phyloP scores from a whole-genome alignment of 2,797 vertebrate species.

The Gallinago stenura region DNA sequence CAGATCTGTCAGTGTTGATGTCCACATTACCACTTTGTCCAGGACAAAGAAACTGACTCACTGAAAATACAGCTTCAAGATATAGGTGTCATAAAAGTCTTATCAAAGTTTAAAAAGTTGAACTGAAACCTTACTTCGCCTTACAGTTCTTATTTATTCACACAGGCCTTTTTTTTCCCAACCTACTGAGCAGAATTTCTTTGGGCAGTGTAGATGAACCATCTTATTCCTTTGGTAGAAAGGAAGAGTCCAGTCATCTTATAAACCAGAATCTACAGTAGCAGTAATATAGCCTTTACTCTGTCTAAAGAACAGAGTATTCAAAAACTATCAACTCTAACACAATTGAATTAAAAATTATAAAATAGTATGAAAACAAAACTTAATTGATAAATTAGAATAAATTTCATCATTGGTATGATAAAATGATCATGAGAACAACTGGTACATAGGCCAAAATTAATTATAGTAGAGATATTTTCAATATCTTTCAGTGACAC shows the following conservation, averaged over 20 bases:
- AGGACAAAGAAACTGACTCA: neutral
- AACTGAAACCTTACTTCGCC: neutral
- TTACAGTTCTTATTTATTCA: neutral
- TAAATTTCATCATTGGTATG: neutral
- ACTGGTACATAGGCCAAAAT: neutral
- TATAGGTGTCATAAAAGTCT: neutral
- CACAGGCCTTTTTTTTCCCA: neutral
- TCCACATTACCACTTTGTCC: neutral
- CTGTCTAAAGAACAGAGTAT: neutral
- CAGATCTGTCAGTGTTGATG: neutral
- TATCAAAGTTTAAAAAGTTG: neutral
- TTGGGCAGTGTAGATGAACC: neutral
- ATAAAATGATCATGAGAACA: neutral
- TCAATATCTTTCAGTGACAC: neutral
- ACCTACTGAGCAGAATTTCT: neutral
- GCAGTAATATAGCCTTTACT: neutral
- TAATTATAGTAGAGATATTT: neutral
- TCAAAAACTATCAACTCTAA: neutral
- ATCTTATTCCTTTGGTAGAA: neutral
- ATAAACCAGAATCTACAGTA: neutral
- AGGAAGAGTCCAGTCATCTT: neutral
- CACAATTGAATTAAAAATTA: neutral
- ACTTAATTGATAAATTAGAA: neutral
- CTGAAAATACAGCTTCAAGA: neutral
- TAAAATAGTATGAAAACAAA: neutral